Evolutionary conservation across 2,113 vertebrate genomes (phyloP), one percentile per base, ranked within the genome.

Genomic region (Austrofundulus limnaeus): DNA sequence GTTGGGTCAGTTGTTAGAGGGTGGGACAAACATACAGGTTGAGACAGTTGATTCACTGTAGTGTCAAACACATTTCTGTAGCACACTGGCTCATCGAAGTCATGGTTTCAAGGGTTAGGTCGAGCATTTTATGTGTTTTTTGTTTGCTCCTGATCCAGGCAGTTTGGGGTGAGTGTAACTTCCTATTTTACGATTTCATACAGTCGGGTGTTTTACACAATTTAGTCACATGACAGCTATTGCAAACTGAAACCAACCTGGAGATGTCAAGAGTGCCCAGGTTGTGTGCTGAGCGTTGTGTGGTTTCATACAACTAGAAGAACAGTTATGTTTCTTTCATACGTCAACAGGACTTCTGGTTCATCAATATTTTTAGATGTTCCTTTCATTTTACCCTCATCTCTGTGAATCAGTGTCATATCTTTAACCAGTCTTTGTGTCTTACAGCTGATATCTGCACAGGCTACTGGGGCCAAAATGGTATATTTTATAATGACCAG

Each of bases 131-230:
- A 47, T 80, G 51, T 45, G n/a, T 76, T 42, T 51, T 70, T 2
- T 77, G 46, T 70, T 20, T 70, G 16, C 2, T 43, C 13, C 24
- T 71, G 52, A 4, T 81, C 15, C 80, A 61, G 1, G 13, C 2
- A 11, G 60, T 41, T 16, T 52, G 49, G 41, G 82, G 80, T 85
- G 52, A 86, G 84, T 86, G 60, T 46, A 25, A 11, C 17, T 41
- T 67, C 60, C 2, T 2, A 11, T 11, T 45, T 49, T 15, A 10
- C 3, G 28, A 28, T 55, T 1, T 39, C 7, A 20, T 13, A 23
- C 39, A 13, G 24, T 24, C 16, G 3, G 1, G 2, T 28, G 53
- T 0, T 17, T 70, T 24, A 5, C 11, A 8, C 9, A 23, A 13
- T 9, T 49, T 16, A 11, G 9, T 43, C 20, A 39, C 4, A 19